These are phyloP conservation scores for Drosophila lacicola DNA, from an alignment of 2,888 invertebrate species.

Conservation along the genomic window DNA sequence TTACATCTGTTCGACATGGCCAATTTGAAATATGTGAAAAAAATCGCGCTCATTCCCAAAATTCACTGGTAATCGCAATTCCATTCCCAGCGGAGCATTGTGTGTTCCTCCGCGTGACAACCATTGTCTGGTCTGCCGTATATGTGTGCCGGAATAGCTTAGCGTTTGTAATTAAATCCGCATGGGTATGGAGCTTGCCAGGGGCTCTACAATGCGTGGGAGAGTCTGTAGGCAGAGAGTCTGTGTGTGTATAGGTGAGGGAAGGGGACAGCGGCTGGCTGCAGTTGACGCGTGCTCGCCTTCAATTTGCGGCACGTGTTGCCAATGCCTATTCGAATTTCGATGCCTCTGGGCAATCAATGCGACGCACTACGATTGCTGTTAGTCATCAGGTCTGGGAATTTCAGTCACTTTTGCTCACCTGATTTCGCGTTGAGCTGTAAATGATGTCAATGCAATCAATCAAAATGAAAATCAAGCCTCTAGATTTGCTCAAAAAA, in stretches of 20 bases:
- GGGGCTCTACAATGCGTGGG: neutral
- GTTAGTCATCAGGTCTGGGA: conserved; percentile 18
- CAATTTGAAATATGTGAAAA: conserved; percentile 23
- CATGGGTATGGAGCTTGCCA: neutral
- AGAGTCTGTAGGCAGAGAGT: neutral
- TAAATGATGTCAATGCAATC: conserved; percentile 53
- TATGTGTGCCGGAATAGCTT: conserved; percentile 14
- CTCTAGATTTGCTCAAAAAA: neutral
- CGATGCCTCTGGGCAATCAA: neutral
- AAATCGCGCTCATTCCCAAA: conserved; percentile 8
- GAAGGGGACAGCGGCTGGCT: neutral
- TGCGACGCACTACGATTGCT: neutral
- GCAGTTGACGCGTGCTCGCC: conserved; percentile 6
- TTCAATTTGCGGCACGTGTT: conserved; percentile 14
- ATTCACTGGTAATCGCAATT: neutral
- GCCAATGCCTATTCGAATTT: conserved; percentile 12
- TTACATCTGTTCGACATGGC: conserved; percentile 23
- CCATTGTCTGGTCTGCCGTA: conserved; percentile 10
- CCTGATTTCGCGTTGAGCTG: conserved; percentile 15
- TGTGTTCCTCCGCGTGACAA: conserved; percentile 7
- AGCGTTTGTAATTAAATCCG: conserved; percentile 38
- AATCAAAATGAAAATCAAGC: conserved; percentile 72
- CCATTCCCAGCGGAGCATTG: conserved; percentile 3
- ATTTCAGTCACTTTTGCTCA: conserved; percentile 16
- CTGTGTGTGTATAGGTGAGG: neutral